Evolutionary conservation across 2,113 vertebrate species (phyloP).

Genomic region (Anoura caudifer): DNA sequence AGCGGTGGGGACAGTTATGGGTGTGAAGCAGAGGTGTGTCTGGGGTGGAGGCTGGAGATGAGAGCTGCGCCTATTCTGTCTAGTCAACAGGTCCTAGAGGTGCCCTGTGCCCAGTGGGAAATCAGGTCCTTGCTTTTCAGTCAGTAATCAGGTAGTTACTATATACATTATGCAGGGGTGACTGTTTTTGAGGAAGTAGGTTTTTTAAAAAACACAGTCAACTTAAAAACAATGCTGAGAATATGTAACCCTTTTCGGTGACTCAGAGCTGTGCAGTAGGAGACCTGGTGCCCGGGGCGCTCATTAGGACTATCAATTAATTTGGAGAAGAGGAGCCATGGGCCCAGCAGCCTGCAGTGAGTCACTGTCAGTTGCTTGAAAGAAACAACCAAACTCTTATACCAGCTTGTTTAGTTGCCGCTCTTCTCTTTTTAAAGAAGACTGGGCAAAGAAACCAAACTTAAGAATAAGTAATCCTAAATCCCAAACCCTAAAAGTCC

Average conservation of each 20-base stretch:
- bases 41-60: background rate
- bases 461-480: background rate
- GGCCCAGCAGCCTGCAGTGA: constrained; percentile 10
- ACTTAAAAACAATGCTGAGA: background rate
- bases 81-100: background rate
- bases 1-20: background rate
- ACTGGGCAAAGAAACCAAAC: background rate
- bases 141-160: background rate
- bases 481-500: background rate
- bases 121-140: background rate
- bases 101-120: background rate
- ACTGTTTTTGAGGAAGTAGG: background rate
- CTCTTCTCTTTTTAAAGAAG: constrained; percentile 20
- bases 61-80: background rate
- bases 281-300: background rate
- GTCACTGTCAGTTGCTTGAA: background rate
- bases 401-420: background rate
- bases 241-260: background rate
- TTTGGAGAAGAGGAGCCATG: background rate
- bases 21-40: background rate
- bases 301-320: background rate
- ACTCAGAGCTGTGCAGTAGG: background rate
- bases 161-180: fast-evolving
- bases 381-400: background rate
- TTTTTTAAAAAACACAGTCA: background rate